phyloP scores from a whole-genome alignment of 2,113 vertebrate genomes.

The Nerophis lumbriciformis region DNA sequence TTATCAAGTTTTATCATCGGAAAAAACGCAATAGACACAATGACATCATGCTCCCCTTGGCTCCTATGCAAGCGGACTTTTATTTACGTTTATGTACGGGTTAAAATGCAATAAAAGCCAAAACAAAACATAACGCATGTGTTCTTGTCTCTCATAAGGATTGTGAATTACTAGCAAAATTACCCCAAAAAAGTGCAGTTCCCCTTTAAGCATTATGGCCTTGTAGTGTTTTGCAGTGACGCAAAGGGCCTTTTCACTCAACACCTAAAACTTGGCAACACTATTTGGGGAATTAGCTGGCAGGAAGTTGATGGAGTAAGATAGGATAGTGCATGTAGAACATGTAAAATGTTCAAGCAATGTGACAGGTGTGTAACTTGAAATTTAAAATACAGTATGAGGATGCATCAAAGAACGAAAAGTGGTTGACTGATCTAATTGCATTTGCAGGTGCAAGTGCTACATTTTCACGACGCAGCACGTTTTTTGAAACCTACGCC shows the following conservation, averaged over 20 bases:
- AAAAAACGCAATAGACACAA: too few relatives aligned
- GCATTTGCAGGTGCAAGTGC: not conserved
- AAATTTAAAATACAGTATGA: too few relatives aligned
- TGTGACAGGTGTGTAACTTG: not conserved
- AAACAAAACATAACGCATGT: too few relatives aligned
- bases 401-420: too few relatives aligned
- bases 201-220: not conserved
- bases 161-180: too few relatives aligned
- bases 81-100: too few relatives aligned
- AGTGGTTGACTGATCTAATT: conserved; percentile 2
- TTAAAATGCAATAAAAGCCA: too few relatives aligned
- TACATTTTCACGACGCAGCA: conserved; percentile 17
- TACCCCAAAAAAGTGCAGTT: too few relatives aligned
- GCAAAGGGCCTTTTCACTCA: not conserved
- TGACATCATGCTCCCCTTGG: too few relatives aligned
- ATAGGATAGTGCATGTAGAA: not conserved
- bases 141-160: too few relatives aligned
- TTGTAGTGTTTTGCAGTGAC: not conserved
- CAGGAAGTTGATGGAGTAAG: not conserved
- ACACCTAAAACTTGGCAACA: not conserved
- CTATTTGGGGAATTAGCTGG: not conserved
- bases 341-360: not conserved
- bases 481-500: conserved; percentile 19
- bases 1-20: too few relatives aligned
- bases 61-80: too few relatives aligned